Base-by-base conservation (phyloP, 2,113 vertebrate species). In the Siniperca chuatsi region DNA sequence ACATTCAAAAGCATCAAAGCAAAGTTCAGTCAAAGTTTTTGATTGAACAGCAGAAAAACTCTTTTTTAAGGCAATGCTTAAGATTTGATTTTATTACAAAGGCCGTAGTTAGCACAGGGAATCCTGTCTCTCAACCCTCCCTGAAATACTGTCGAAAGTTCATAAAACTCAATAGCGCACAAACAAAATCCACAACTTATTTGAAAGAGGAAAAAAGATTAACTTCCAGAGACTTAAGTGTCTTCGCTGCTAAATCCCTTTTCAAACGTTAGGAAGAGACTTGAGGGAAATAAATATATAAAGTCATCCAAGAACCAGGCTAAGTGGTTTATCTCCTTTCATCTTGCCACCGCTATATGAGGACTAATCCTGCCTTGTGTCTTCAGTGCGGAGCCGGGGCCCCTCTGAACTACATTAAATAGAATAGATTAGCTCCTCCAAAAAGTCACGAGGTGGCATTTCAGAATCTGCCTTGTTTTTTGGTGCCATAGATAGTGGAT, bases 261-360 rank as follows among this genome's bases (percentile, higher is more conserved):
- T 94, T 95, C 92, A 94, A 93, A 90, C 83, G 85, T 78, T 78
- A 75, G 78, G 89, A 92, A 90, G 84, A 94, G 92, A 92, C 87
- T 91, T 90, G 89, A 82, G 83, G 82, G 82, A 95, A 94, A 95
- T 93, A 94, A 93, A 95, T 93, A 93, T 94, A 94, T 93, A 93
- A 94, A 93, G 89, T 93, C 86, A 92, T 94, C 93, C 92, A 91
- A 92, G 91, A 93, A 92, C 61, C 82, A 86, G 60, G 83, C 90
- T 92, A 92, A 94, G 90, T 93, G 92, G 87, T 93, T 94, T 94
- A 95, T 94, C 92, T 91, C 83, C 92, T 94, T 95, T 95, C 91
- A 94, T 94, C 94, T 94, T 79, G 81, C 87, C 87, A 92, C 90
- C 66, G 78, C 90, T 90, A 58, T 88, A 91, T 90, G 87, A 92